Evolutionary conservation across 2,797 vertebrate genomes (phyloP).

Genomic region (Amniataba percoides): DNA sequence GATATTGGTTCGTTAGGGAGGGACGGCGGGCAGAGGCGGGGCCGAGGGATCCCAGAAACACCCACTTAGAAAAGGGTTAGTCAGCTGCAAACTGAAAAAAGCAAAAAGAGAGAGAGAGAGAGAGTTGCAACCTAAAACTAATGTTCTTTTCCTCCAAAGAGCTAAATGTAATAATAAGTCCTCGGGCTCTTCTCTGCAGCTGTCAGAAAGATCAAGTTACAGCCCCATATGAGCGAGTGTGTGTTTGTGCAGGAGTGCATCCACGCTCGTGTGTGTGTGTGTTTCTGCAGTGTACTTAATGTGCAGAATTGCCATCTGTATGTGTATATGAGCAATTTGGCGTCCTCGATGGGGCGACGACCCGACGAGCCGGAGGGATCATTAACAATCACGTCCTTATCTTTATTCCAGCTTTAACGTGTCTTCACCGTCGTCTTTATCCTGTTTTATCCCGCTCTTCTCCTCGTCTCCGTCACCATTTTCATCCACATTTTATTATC

Average conservation of each 20-base stretch:
- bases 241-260: conserved; percentile 20
- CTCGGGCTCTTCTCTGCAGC: conserved; percentile 68
- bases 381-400: conserved; percentile 4
- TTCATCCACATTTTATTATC: not conserved
- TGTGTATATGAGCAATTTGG: conserved; percentile 49
- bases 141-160: conserved; percentile 66
- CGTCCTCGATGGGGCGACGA: conserved; percentile 40
- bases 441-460: not conserved
- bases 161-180: conserved; percentile 75
- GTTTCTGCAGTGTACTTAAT: conserved; percentile 47
- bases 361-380: conserved; percentile 6
- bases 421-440: not conserved
- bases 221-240: conserved; percentile 51
- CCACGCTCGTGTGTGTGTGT: not conserved
- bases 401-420: not conserved
- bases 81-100: conserved; percentile 43
- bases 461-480: not conserved
- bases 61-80: conserved; percentile 49
- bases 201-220: conserved; percentile 71
- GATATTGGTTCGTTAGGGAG: conserved; percentile 32
- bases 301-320: conserved; percentile 54
- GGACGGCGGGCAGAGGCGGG: too few species aligned
- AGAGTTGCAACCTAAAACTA: conserved; percentile 68
- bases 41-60: conserved; percentile 32
- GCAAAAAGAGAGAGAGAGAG: not conserved